Base-by-base conservation (phyloP, 2,888 invertebrate genomes). In the Coenonympha arcania region DNA sequence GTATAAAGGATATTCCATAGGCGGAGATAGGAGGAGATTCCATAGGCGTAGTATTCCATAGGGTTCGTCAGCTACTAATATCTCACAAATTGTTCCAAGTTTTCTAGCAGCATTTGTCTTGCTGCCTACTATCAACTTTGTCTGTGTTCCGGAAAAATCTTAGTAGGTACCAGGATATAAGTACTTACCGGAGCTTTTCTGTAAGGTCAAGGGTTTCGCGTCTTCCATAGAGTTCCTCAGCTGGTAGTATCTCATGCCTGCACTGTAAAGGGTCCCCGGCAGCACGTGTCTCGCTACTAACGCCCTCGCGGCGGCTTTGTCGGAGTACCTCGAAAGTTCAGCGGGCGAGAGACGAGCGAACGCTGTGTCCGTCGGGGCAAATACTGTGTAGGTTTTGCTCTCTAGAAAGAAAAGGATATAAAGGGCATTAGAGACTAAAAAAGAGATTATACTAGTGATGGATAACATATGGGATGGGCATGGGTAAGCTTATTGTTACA, bases 191-290 rank as follows among this genome's bases (percentile, higher is more conserved):
- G 91, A 88, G 69, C 89, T 93, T 87, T 95, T 95, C 73, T 93
- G 94, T 62, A 95, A 79, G 43, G 93, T 94, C 11, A 95, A 86
- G 5, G 93, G 92, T 58, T 91, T 91, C 31, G 92, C 91, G 36
- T 91, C 89, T 60, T 90, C 90, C 73, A 95, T 89, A 44, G 92
- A 92, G 69, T 94, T 93, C 71, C 91, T 89, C 31, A 94, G 91
- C 80, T 95, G 94, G 78, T 94, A 95, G 81, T 93, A 95, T 62
- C 94, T 87, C 93, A 95, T 94, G 45, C 95, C 95, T 3, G 93
- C 93, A 42, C 93, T 93, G 85, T 93, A 95, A 2, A 95, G 82
- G 0, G 94, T 93, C 37, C 93, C 93, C 3, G 93, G 89, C 50
- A 92, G 87, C 48, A 94, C 87, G 73, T 95, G 95, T 44, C 91